These are phyloP conservation scores for Corvus cornix DNA, from an alignment of 2,113 vertebrate genomes.

Conservation along the genomic window DNA sequence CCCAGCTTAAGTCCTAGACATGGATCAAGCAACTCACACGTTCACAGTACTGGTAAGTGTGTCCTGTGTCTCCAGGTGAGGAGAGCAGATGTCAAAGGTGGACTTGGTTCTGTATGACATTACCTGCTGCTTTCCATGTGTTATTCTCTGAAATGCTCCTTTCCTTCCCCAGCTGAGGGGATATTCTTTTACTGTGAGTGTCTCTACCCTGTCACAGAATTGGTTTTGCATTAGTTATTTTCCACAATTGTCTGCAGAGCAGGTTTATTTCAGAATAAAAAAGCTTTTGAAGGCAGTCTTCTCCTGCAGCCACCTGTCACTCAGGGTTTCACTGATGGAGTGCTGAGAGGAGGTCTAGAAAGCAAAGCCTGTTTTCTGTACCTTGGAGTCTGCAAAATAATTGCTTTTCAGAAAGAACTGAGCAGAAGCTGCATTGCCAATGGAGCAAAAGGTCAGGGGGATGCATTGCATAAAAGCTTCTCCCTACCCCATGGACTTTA, in stretches of 20 bases:
- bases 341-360: background rate
- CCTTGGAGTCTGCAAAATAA: background rate
- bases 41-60: slow-evolving; percentile 85
- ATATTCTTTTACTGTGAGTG: background rate
- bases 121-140: background rate
- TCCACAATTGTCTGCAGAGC: background rate
- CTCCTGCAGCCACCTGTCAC: background rate
- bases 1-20: slow-evolving; percentile 92
- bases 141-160: background rate
- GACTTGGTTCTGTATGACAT: background rate
- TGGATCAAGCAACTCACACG: slow-evolving; percentile 85
- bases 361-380: background rate
- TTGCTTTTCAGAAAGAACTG: background rate
- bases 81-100: background rate
- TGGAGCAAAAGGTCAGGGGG: background rate
- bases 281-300: background rate
- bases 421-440: background rate
- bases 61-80: background rate
- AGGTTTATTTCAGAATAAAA: background rate
- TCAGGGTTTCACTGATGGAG: background rate
- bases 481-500: background rate
- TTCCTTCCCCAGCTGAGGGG: background rate
- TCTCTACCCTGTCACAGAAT: background rate
- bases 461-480: background rate
- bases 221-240: background rate